phyloP scores from a whole-genome alignment of 2,113 vertebrate species.

The Peromyscus maniculatus region DNA sequence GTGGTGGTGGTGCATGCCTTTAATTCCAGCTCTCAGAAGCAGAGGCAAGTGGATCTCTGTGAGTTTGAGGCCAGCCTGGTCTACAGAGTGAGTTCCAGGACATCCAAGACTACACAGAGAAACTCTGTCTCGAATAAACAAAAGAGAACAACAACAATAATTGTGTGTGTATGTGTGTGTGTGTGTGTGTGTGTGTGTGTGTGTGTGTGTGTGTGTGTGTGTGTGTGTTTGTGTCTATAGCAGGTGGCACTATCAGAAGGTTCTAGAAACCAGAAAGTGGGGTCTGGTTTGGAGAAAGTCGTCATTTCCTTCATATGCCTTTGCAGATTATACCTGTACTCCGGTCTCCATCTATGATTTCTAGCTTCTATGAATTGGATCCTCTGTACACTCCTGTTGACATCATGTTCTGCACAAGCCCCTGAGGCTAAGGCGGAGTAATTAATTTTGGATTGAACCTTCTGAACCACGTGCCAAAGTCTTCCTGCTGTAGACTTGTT shows the following conservation, averaged over 20 bases:
- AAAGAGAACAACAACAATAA: neutral
- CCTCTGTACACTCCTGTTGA: no score
- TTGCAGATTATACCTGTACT: neutral
- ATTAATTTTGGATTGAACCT: neutral
- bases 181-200: no score
- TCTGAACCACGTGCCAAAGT: neutral
- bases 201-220: no score
- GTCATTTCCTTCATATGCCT: neutral
- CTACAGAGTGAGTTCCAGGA: neutral
- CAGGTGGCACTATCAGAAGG: neutral
- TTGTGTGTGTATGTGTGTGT: no score
- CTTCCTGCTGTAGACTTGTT: neutral
- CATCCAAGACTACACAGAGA: neutral
- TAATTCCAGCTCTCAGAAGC: neutral
- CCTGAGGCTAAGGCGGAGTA: neutral
- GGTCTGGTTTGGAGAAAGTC: neutral
- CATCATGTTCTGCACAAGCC: neutral
- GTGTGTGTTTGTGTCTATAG: no score
- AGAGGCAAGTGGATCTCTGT: neutral
- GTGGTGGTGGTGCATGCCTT: neutral
- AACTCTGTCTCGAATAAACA: neutral
- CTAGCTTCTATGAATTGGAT: neutral
- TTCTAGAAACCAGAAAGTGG: neutral
- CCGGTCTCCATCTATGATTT: no score
- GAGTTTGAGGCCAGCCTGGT: neutral